A percentile compares a stretch with the other conserved stretches of the same genome.
Conservation (phyloP, 2,888 invertebrate genomes). For the Drosophila mettleri region DNA sequence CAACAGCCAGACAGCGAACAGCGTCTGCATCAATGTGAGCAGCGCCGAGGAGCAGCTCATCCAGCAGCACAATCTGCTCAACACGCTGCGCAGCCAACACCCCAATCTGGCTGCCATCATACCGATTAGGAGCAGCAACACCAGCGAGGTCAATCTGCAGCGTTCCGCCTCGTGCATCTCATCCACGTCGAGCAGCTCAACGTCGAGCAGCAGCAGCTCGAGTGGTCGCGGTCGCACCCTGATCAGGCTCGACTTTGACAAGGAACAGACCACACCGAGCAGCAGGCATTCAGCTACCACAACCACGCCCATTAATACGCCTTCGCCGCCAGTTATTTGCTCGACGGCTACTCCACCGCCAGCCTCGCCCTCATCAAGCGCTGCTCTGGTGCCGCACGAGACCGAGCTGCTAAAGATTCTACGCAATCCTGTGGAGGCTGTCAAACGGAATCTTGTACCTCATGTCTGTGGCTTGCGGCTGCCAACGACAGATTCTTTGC, state of each 20-base stretch:
- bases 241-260: constrained; percentile 83
- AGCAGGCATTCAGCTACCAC: constrained; percentile 40
- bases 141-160: constrained; percentile 73
- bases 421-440: constrained; percentile 91
- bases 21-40: constrained; percentile 87
- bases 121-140: constrained; percentile 82
- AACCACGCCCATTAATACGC: constrained; percentile 66
- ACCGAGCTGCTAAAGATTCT: constrained; percentile 87
- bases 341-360: constrained; percentile 51
- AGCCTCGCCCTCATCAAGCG: not conserved
- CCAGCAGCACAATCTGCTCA: constrained; percentile 83
- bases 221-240: constrained; percentile 82
- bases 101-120: constrained; percentile 83
- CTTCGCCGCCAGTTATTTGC: constrained; percentile 54
- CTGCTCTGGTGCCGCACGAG: constrained; percentile 79
- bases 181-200: constrained; percentile 76
- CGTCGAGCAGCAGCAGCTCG: constrained; percentile 73
- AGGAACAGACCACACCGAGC: constrained; percentile 48
- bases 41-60: constrained; percentile 79
- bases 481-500: constrained; percentile 39
- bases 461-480: constrained; percentile 90
- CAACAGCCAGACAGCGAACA: constrained; percentile 86
- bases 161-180: constrained; percentile 83
- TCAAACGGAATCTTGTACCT: constrained; percentile 90
- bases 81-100: constrained; percentile 81